A percentile compares a stretch with the other conserved stretches of the same genome.
Conservation (phyloP, 2,888 invertebrate species). For the Ennomos quercinarius region DNA sequence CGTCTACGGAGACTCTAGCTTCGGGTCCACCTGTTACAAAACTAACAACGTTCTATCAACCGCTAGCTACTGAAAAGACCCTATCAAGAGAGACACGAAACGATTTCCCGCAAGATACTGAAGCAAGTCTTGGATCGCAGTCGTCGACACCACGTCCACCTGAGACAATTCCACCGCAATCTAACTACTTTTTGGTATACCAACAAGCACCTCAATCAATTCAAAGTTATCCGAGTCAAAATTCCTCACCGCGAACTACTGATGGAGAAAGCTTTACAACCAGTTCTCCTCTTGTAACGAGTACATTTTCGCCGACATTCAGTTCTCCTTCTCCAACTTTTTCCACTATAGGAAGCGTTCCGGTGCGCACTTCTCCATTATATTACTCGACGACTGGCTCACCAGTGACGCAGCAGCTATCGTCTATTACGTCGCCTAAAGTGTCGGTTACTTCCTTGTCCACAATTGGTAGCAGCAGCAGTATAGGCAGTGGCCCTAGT, state of each 20-base stretch:
- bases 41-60: slow-evolving; percentile 10
- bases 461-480: slow-evolving; percentile 30
- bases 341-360: slow-evolving; percentile 7
- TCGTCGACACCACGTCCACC: slow-evolving; percentile 15
- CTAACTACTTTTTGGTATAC: slow-evolving; percentile 54
- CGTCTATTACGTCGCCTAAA: slow-evolving; percentile 17
- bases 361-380: slow-evolving; percentile 16
- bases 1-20: slow-evolving; percentile 7
- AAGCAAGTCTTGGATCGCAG: slow-evolving; percentile 1
- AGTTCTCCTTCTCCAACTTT: slow-evolving; percentile 5
- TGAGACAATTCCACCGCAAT: slow-evolving; percentile 36
- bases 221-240: slow-evolving; percentile 36
- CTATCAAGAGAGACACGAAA: slow-evolving; percentile 2
- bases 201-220: slow-evolving; percentile 55
- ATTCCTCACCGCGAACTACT: slow-evolving; percentile 32
- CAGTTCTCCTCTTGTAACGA: slow-evolving; percentile 17
- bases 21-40: slow-evolving; percentile 1
- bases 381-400: slow-evolving; percentile 31
- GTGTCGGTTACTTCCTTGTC: slow-evolving; percentile 40
- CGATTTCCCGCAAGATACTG: slow-evolving; percentile 9
- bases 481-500: slow-evolving; percentile 15
- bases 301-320: slow-evolving; percentile 28
- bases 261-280: slow-evolving; percentile 13
- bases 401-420: slow-evolving; percentile 13
- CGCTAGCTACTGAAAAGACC: slow-evolving; percentile 8